These are phyloP conservation scores for Drosophila nr. fundita DNA, from an alignment of 2,888 invertebrate genomes.

Conservation along the genomic window DNA sequence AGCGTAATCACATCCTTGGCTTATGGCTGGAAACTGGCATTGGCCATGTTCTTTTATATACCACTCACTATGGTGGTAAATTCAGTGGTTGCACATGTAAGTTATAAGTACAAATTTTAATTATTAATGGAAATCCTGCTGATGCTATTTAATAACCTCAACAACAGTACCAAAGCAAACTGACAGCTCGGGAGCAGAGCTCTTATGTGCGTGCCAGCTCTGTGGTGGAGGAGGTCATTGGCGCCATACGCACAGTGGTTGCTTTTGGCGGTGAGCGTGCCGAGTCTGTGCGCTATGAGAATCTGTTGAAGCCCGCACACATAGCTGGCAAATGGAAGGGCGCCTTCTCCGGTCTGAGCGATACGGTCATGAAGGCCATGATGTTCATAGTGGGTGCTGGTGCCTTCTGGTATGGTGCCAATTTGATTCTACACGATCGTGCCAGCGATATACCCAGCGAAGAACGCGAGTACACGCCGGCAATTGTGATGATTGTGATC, in stretches of 20 bases:
- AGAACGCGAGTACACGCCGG: constrained; percentile 88
- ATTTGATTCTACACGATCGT: constrained; percentile 88
- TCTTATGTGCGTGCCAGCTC: constrained; percentile 91
- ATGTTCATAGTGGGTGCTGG: constrained; percentile 90
- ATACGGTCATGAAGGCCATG: constrained; percentile 90
- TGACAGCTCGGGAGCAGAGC: constrained; percentile 88
- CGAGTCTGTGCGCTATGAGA: constrained; percentile 87
- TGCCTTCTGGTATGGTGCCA: constrained; percentile 92
- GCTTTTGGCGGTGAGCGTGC: constrained; percentile 91
- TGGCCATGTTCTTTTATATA: constrained; percentile 90
- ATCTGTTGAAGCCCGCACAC: constrained; percentile 86
- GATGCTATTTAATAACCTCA: constrained; percentile 37
- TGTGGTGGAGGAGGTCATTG: constrained; percentile 91
- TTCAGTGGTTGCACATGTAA: constrained; percentile 89
- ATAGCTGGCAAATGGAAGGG: constrained; percentile 88
- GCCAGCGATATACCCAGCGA: constrained; percentile 84
- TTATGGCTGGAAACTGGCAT: constrained; percentile 93
- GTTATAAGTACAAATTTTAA: background rate
- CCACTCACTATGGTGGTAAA: constrained; percentile 91
- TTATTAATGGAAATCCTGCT: background rate
- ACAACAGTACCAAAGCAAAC: constrained; percentile 87
- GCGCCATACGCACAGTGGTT: constrained; percentile 90
- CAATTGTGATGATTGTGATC: constrained; percentile 89
- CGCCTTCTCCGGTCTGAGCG: constrained; percentile 88
- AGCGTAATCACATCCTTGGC: constrained; percentile 87